Evolutionary conservation across 2,888 invertebrate genomes (phyloP), one percentile per base, ranked within the genome.

Genomic region (Andricus curvator): DNA sequence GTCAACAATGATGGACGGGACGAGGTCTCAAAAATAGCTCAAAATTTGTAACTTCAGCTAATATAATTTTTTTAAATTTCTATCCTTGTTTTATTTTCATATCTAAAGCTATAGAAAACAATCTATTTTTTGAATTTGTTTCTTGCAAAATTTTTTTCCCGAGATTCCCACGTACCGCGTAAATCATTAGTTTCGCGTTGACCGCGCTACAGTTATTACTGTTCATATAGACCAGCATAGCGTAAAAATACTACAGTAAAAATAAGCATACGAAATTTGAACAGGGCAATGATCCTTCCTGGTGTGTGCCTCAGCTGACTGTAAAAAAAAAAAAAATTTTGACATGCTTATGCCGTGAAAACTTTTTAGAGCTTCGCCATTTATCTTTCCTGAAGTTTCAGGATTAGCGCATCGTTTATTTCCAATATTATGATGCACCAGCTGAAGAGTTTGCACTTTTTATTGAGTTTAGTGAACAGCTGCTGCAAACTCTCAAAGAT

Each of bases 201-300:
- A 25, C 33, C 64, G 64, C 56, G 79, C 77, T 68, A 78, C 70
- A 80, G 80, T 80, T 67, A 77, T 67, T 77, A 64, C 62, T 29
- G n/a, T 33, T 29, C 29, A 17, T 56, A 56, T 56, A 44, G 44
- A 51, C 70, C 51, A 22, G 20, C 13, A 29, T 15, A 22, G 85
- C 81, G 87, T 86, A 88, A 89, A 89, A 89, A 90, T 90, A 89
- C 80, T 80, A 84, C 81, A 81, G 84, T 81, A 81, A 86, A 87
- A 89, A 89, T 88, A 87, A 90, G 84, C 88, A 86, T 84, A 83
- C 41, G 79, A 81, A 79, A 56, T n/a, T 37, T 77, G 62, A 77
- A 62, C 83, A 80, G 81, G 84, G 81, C 82, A 85, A 86, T 84
- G 83, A 84, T 88, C 85, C 70, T 84, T 81, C 77, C 77, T 70